Conservation (phyloP, 2,797 vertebrate genomes). For the Babyrousa celebensis region DNA sequence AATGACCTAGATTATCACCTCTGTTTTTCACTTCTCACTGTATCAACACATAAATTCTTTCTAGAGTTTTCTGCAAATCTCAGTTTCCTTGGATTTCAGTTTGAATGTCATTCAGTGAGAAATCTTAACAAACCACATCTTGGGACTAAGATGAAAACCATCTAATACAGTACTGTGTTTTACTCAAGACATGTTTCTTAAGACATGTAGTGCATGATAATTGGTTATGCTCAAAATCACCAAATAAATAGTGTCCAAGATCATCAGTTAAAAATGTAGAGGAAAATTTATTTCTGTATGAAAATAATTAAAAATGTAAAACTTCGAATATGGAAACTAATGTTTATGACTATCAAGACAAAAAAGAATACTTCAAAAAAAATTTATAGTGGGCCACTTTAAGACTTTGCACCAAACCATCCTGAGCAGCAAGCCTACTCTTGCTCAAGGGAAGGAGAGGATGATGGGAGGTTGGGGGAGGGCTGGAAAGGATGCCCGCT, state of each 20-base stretch:
- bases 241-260: background rate
- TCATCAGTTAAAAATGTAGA: slow-evolving; percentile 44
- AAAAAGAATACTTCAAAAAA: slow-evolving; percentile 24
- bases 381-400: background rate
- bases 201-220: background rate
- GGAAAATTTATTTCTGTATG: background rate
- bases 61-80: background rate
- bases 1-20: background rate
- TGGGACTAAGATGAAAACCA: background rate
- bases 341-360: background rate
- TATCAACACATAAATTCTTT: background rate
- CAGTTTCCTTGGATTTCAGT: background rate
- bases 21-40: background rate
- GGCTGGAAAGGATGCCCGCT: background rate
- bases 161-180: background rate
- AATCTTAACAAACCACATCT: background rate
- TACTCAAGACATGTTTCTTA: background rate
- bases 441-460: background rate
- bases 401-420: background rate
- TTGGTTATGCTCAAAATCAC: slow-evolving; percentile 1
- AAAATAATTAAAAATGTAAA: slow-evolving; percentile 10
- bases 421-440: background rate
- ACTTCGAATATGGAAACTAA: background rate
- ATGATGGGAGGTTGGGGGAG: background rate
- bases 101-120: background rate